phyloP scores from a whole-genome alignment of 2,113 vertebrate species.

The Lonchura striata region DNA sequence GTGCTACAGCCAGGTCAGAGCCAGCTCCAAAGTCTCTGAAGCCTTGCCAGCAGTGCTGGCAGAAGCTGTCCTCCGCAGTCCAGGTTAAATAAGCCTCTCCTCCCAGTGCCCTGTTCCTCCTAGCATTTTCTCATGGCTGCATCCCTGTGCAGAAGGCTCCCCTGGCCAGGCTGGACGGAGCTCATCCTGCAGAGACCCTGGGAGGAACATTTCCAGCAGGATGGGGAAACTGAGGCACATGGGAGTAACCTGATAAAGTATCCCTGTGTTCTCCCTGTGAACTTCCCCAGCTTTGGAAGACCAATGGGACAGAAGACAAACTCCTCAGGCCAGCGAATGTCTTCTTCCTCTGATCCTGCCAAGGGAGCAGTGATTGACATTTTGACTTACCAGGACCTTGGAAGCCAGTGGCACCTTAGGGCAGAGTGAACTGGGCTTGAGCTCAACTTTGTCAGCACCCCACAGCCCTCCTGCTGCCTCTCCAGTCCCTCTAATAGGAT shows the following conservation, averaged over 20 bases:
- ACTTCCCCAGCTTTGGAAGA: not conserved
- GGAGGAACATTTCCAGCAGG: not conserved
- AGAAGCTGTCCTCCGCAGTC: constrained; percentile 26
- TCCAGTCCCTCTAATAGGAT: not conserved
- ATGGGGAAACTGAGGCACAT: not conserved
- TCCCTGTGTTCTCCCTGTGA: not conserved
- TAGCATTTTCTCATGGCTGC: not conserved
- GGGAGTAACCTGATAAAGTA: not conserved
- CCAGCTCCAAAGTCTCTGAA: not conserved
- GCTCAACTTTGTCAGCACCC: not conserved
- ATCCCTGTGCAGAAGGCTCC: not conserved
- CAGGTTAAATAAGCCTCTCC: constrained; percentile 48
- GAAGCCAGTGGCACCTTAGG: not conserved
- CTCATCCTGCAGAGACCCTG: not conserved
- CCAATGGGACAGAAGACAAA: not conserved
- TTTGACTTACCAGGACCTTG: not conserved
- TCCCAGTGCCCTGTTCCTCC: not conserved
- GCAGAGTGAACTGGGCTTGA: not conserved
- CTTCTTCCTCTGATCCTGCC: not conserved
- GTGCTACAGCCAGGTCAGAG: constrained; percentile 9
- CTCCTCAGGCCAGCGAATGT: not conserved
- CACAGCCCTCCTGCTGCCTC: not conserved
- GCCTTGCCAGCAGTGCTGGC: constrained; percentile 58
- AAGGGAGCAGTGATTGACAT: not conserved
- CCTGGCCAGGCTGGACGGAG: not conserved